These are phyloP conservation scores for Aplysina aerophoba DNA, from an alignment of 37 sponge, comb jelly and placozoan species.

Conservation along the genomic window DNA sequence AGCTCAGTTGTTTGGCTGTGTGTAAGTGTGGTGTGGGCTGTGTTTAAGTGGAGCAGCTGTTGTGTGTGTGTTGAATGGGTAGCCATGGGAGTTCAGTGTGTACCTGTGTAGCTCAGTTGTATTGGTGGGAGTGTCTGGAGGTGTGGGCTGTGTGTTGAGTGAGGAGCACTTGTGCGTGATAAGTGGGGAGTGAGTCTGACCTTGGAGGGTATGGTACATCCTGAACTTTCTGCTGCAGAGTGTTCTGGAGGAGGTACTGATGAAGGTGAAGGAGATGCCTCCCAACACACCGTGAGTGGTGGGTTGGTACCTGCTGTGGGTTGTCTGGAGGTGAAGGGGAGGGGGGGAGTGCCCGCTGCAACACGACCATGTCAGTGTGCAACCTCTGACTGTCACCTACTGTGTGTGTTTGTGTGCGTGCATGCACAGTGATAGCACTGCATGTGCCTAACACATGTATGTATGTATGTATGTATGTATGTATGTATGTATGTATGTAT, in stretches of 20 bases:
- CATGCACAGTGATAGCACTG: background rate
- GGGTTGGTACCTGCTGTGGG: background rate
- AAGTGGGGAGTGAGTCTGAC: too few species aligned
- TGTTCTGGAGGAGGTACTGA: constrained; percentile 63
- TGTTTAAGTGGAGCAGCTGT: too few species aligned
- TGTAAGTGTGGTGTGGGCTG: too few species aligned
- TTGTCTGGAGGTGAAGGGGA: background rate
- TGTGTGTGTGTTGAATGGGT: too few species aligned
- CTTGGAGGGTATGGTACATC: background rate
- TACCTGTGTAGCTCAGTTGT: too few species aligned
- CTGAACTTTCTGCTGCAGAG: constrained; percentile 9
- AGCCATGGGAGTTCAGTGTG: too few species aligned
- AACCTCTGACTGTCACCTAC: background rate
- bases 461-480: background rate
- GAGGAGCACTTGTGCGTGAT: background rate
- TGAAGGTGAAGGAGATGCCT: constrained; percentile 29
- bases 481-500: background rate
- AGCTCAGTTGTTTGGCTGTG: too few species aligned
- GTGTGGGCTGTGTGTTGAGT: background rate
- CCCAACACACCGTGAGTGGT: background rate
- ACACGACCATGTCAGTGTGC: background rate
- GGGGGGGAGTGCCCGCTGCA: background rate
- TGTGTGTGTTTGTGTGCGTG: background rate
- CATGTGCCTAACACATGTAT: background rate
- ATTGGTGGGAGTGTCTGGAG: too few species aligned